These are phyloP conservation scores for Amazona guildingii DNA, from an alignment of 2,113 vertebrate species.

Conservation along the genomic window DNA sequence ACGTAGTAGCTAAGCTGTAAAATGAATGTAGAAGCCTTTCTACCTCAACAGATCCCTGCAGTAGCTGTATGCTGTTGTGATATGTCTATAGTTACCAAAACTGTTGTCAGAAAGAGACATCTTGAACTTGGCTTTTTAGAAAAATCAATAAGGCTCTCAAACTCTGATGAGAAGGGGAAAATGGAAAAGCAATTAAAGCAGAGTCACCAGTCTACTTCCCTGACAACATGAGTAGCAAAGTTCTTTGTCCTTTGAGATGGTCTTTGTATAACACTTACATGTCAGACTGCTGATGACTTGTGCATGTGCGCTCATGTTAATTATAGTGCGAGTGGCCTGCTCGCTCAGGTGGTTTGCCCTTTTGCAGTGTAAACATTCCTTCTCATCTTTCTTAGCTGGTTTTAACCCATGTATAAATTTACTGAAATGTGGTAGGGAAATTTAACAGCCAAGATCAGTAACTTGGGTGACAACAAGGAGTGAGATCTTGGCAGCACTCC, in stretches of 20 bases:
- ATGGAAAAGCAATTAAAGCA: background rate
- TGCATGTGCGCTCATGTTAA: background rate
- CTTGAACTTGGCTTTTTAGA: background rate
- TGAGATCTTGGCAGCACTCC: background rate
- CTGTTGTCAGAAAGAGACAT: background rate
- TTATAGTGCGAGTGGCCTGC: background rate
- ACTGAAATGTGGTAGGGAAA: background rate
- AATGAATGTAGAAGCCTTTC: background rate
- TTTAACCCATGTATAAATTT: background rate
- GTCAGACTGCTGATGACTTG: background rate
- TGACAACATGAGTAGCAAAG: background rate
- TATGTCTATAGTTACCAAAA: background rate
- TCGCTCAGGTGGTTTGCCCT: background rate
- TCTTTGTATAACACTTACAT: fast-evolving
- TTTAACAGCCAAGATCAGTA: background rate
- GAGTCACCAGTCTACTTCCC: background rate
- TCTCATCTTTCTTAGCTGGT: background rate
- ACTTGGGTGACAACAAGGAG: background rate
- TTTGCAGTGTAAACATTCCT: background rate
- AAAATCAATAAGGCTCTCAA: background rate
- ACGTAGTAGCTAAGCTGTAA: background rate
- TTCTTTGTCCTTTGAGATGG: background rate
- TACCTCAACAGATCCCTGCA: background rate
- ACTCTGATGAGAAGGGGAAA: background rate
- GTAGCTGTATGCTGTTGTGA: background rate